Base-by-base conservation (phyloP, 2,888 invertebrate genomes). In the Elaeidobius kamerunicus region DNA sequence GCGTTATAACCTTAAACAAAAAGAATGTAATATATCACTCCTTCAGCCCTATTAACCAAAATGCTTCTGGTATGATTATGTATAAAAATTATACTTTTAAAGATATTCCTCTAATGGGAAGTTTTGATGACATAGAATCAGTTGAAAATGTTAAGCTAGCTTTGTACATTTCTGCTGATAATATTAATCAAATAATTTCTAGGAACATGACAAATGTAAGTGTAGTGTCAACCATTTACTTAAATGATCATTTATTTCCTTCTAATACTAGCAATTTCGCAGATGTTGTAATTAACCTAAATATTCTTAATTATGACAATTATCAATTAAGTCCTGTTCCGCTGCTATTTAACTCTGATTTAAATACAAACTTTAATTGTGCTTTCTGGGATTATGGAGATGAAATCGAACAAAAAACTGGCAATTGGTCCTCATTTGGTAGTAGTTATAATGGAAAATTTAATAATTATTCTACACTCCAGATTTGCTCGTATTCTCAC, bases 371-470 rank as follows among this genome's bases (percentile, higher is more conserved):
- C 1, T 61, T 66, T 57, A 57, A 52, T 6, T 82, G 82, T 59
- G 80, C 75, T 0, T 81, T 72, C 67, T 82, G 82, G 82, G 70
- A 78, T 45, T 80, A 80, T 63, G 65, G 70, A 0, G 69, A 70
- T 2, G 60, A 60, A 38, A 56, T 60, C 2, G 57, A 63, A 15
- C 61, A 61, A 38, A 62, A 62, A 44, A 72, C 71, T 51, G 79
- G 76, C 39, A 70, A 67, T 18, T 85, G 84, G 84, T 78, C 77
- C 2, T 73, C 70, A 1, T 71, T 76, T 43, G 84, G 83, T 1
- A 77, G 82, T 50, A 73, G 69, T 16, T 67, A 71, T 65, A 42
- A 70, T 60, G 64, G 71, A 60, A 58, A 65, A 45, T 63, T 66
- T 49, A 36, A 65, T 57, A 58, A 70, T 62, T 63, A 63, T 64